These are phyloP conservation scores for Agonopterix arenella DNA, from an alignment of 2,888 invertebrate genomes.

Conservation along the genomic window DNA sequence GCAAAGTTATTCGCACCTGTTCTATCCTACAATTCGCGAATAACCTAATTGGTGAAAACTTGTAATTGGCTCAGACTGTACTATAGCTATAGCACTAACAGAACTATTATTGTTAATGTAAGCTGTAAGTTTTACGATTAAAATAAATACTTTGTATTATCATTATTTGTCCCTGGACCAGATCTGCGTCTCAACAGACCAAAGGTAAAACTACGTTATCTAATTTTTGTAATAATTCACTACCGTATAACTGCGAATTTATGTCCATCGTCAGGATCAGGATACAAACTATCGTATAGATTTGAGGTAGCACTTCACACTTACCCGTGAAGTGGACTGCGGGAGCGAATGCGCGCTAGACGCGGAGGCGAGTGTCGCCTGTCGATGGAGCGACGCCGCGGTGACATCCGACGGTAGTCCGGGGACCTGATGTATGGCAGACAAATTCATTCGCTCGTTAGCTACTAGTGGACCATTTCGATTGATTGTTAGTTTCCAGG, in stretches of 20 bases:
- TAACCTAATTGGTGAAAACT: too few relatives aligned
- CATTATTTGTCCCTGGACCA: too few relatives aligned
- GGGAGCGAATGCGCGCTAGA: slow-evolving; percentile 7
- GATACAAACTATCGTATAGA: background rate
- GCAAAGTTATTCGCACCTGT: too few relatives aligned
- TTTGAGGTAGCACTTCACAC: background rate
- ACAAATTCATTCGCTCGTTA: background rate
- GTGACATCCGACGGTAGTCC: background rate
- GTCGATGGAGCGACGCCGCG: slow-evolving; percentile 12
- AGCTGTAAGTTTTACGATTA: too few relatives aligned
- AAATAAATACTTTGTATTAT: too few relatives aligned
- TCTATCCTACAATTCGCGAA: too few relatives aligned
- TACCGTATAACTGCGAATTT: slow-evolving; percentile 23
- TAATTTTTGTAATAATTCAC: background rate
- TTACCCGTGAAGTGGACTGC: slow-evolving; percentile 7
- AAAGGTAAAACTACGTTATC: background rate
- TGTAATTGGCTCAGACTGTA: too few relatives aligned
- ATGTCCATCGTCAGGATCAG: background rate
- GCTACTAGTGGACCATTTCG: too few relatives aligned
- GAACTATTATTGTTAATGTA: too few relatives aligned
- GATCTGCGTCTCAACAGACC: too few relatives aligned
- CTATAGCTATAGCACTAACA: too few relatives aligned
- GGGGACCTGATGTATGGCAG: background rate
- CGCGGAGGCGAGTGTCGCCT: slow-evolving; percentile 16
- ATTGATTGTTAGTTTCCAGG: too few relatives aligned